Base-by-base conservation (phyloP, 2,888 invertebrate species). In the Coenonympha arcania region DNA sequence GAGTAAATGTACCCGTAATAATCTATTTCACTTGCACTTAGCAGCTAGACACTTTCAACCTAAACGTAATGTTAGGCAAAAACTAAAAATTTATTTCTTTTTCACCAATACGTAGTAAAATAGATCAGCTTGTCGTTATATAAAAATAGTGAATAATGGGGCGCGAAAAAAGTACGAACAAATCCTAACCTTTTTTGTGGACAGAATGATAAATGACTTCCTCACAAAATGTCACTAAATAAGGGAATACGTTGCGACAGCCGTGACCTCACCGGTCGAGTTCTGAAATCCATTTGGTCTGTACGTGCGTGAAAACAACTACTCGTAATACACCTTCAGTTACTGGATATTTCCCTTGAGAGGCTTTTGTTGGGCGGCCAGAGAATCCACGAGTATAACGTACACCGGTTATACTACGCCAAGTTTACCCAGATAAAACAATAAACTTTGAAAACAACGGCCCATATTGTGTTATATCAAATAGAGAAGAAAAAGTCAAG, bases 261-360 rank as follows among this genome's bases (percentile, higher is more conserved):
- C 63, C 73, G 75, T 75, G 79, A 77, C 76, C 74, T 71, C 75
- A 73, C 72, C 73, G 71, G 70, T 76, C 73, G 66, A 77, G 76
- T 76, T 75, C 75, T 68, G 63, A 61, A 70, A 67, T 68, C 73
- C 71, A 77, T 79, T 76, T 69, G 67, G 61, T 62, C 63, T 57
- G 65, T 74, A 78, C 78, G 79, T 78, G 81, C 80, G 72, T 80
- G 72, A 76, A 79, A 74, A 73, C 65, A 63, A 66, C 63, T 63
- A 61, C 68, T n/a, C n/a, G n/a, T n/a, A n/a, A 65, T 69, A 36
- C 48, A 47, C 19, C 41, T 22, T 20, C 36, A 36, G 40, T 28
- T 42, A 48, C 18, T 37, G 22, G 26, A 26, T 28, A 45, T 47
- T 54, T 44, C 50, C 48, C 51, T 34, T 28, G 49, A 39, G 49